Conservation (phyloP, 2,888 invertebrate genomes). For the Cecidostiba fungosa region DNA sequence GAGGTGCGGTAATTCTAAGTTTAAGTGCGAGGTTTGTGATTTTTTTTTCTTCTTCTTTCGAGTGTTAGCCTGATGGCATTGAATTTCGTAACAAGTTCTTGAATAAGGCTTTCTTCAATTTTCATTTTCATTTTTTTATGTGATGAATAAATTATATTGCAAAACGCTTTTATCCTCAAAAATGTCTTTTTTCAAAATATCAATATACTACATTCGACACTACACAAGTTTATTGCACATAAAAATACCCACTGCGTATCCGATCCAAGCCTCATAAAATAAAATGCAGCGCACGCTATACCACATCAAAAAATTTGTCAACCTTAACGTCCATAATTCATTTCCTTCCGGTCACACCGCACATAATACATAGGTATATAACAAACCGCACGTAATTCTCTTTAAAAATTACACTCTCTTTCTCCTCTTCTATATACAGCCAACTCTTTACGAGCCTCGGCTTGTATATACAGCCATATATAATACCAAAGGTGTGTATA, state of each 20-base stretch:
- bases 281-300: neutral
- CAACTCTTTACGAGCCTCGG: neutral
- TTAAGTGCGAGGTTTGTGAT: neutral
- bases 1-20: neutral
- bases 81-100: conserved; percentile 3
- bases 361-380: neutral
- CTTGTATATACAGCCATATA: neutral
- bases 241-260: no score
- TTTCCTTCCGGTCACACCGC: neutral
- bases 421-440: neutral
- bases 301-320: neutral
- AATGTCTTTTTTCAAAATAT: no score
- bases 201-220: no score
- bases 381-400: neutral
- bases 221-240: no score
- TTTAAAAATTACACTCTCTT: neutral
- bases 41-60: neutral
- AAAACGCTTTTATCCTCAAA: no score
- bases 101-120: neutral
- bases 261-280: neutral
- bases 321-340: conserved; percentile 17
- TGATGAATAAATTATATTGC: no score
- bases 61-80: neutral
- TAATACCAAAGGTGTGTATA: neutral
- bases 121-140: neutral